phyloP scores from a whole-genome alignment of 2,113 vertebrate species.

The Noctilio leporinus region DNA sequence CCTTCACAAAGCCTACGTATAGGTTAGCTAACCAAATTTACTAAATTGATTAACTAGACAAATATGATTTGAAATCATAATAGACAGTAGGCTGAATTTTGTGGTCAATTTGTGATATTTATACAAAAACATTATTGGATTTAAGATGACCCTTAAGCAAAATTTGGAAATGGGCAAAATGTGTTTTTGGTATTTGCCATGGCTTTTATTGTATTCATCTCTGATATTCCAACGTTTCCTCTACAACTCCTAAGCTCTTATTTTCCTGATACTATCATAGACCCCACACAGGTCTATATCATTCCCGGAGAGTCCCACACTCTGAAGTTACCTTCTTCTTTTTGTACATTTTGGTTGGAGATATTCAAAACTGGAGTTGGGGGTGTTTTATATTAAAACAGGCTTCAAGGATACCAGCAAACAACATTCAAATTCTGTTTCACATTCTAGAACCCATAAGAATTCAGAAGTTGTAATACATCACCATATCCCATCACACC shows the following conservation, averaged over 20 bases:
- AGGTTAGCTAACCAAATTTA: not conserved
- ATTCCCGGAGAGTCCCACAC: not conserved
- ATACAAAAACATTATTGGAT: not conserved
- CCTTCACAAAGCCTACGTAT: not conserved
- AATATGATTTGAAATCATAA: not conserved
- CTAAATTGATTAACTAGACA: not conserved
- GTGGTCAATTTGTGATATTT: not conserved
- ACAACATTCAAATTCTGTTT: not conserved
- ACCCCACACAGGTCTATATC: accelerated
- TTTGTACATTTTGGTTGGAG: not conserved
- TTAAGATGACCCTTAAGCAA: not conserved
- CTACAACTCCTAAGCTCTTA: not conserved
- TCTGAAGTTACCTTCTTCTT: not conserved
- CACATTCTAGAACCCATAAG: not conserved
- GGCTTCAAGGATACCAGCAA: not conserved
- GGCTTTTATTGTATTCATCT: not conserved
- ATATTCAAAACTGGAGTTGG: not conserved
- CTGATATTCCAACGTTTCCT: not conserved
- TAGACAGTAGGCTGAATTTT: not conserved
- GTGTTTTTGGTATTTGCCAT: not conserved
- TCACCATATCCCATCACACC: not conserved
- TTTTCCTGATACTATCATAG: not conserved
- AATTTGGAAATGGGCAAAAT: not conserved
- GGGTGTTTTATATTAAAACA: not conserved
- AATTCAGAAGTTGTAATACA: not conserved